These are phyloP conservation scores for Drosophila cardini DNA, from an alignment of 1,140 invertebrate species.

Conservation along the genomic window DNA sequence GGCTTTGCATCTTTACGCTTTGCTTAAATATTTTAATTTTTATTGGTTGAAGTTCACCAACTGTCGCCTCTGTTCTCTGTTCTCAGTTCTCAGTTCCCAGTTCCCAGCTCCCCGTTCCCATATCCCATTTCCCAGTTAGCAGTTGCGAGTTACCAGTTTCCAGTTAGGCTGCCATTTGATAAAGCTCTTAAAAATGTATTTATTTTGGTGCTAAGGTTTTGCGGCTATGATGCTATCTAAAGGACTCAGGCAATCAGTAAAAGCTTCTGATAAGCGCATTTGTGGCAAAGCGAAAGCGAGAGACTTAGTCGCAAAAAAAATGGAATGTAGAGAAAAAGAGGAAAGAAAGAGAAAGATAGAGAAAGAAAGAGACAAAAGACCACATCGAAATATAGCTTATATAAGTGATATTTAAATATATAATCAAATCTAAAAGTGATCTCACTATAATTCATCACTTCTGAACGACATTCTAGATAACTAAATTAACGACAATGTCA, in stretches of 20 bases:
- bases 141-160: too few species aligned
- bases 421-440: too few species aligned
- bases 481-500: too few species aligned
- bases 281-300: constrained; percentile 17
- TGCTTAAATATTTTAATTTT: constrained; percentile 83
- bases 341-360: too few species aligned
- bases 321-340: neutral
- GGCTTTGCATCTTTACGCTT: constrained; percentile 80
- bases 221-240: constrained; percentile 6
- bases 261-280: constrained; percentile 42
- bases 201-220: constrained; percentile 63
- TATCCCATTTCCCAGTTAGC: constrained; percentile 16
- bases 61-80: constrained; percentile 42
- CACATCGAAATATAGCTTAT: too few species aligned
- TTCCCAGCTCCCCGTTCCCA: neutral
- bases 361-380: too few species aligned
- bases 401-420: too few species aligned
- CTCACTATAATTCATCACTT: too few species aligned
- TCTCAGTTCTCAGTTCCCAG: neutral
- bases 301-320: neutral
- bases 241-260: constrained; percentile 29
- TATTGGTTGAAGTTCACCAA: constrained; percentile 77
- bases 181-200: constrained; percentile 78
- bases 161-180: constrained; percentile 56
- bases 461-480: too few species aligned